A percentile compares a stretch with the other conserved stretches of the same genome.
phyloP scores from a whole-genome alignment of 2,113 vertebrate species.

The Otocyon megalotis region DNA sequence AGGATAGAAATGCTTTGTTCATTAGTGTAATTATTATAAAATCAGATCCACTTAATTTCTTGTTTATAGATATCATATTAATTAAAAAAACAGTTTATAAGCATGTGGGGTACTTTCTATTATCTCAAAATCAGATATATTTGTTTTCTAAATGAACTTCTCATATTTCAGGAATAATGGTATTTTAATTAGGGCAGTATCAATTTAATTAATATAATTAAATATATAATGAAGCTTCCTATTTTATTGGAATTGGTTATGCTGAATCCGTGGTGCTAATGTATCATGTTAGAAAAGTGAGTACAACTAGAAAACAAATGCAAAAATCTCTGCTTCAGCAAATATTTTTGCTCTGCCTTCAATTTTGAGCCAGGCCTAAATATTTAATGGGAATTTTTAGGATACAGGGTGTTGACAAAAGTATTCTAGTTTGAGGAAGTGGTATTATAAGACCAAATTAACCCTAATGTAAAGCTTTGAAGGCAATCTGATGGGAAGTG shows the following conservation, averaged over 20 bases:
- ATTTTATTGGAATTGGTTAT: neutral
- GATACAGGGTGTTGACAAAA: neutral
- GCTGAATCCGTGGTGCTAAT: neutral
- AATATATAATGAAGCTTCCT: conserved; percentile 5
- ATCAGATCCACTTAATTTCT: conserved; percentile 28
- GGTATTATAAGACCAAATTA: neutral
- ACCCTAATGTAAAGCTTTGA: neutral
- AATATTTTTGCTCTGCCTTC: neutral
- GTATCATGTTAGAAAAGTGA: neutral
- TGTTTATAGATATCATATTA: conserved; percentile 33
- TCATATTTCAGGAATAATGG: conserved; percentile 43
- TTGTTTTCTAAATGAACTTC: conserved; percentile 52
- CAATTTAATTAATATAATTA: conserved; percentile 55
- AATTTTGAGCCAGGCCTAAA: neutral
- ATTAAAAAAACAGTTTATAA: conserved; percentile 29
- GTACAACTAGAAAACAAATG: neutral
- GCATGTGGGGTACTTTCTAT: neutral
- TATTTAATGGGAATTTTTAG: neutral
- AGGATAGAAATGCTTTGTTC: conserved; percentile 31
- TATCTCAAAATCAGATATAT: neutral
- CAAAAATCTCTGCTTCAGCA: neutral
- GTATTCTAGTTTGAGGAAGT: neutral
- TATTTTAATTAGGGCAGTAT: neutral
- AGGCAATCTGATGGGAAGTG: neutral
- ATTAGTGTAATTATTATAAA: conserved; percentile 64